Conservation (phyloP, 2,797 vertebrate species). For the Bradypodion ventrale region DNA sequence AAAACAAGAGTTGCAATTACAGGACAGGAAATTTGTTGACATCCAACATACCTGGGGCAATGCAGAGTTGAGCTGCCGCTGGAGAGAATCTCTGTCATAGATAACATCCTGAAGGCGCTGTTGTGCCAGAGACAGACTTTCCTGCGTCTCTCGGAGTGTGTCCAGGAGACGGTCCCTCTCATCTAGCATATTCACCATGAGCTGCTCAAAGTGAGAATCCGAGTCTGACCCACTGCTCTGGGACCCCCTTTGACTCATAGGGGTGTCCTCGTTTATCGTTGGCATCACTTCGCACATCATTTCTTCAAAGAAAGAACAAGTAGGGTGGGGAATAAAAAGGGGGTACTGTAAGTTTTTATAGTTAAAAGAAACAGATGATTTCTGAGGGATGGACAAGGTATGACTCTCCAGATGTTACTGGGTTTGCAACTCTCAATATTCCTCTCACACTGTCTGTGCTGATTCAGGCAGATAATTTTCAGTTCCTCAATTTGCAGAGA, state of each 20-base stretch:
- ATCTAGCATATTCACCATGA: constrained; percentile 99
- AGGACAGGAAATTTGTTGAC: neutral
- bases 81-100: constrained; percentile 95
- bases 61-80: constrained; percentile 96
- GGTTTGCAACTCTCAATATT: too few species aligned
- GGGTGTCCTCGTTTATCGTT: constrained; percentile 96
- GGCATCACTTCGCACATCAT: constrained; percentile 97
- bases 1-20: neutral
- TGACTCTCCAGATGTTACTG: too few species aligned
- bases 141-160: constrained; percentile 95
- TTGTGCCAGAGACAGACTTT: constrained; percentile 93
- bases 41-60: constrained; percentile 88
- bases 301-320: constrained; percentile 69
- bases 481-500: too few species aligned
- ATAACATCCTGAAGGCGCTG: constrained; percentile 97
- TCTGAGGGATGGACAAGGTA: too few species aligned
- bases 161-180: constrained; percentile 96
- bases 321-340: neutral
- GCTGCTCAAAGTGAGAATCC: constrained; percentile 97
- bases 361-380: constrained; percentile 41
- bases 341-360: constrained; percentile 53
- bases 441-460: too few species aligned
- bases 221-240: constrained; percentile 96
- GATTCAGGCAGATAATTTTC: too few species aligned
- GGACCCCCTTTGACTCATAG: constrained; percentile 95